These are phyloP conservation scores for Caretta caretta DNA, from an alignment of 2,113 vertebrate species.

Conservation along the genomic window DNA sequence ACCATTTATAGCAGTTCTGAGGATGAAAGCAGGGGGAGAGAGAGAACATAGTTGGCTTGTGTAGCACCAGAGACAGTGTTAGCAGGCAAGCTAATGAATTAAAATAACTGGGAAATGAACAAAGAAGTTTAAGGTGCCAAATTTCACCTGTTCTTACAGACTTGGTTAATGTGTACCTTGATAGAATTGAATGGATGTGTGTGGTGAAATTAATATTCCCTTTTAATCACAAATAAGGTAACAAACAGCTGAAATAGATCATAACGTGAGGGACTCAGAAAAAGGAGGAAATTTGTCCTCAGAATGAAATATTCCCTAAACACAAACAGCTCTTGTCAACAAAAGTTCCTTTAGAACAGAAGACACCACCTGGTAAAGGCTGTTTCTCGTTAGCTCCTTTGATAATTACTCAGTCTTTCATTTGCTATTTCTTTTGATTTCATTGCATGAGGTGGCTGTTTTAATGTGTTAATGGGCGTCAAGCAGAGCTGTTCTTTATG, in stretches of 20 bases:
- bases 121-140: neutral
- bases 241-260: conserved; percentile 6
- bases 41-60: neutral
- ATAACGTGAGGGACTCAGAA: conserved; percentile 17
- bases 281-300: conserved; percentile 52
- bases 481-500: conserved; percentile 59
- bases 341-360: conserved; percentile 44
- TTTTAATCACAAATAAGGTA: neutral
- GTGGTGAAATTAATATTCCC: neutral
- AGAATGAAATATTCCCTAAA: conserved; percentile 46
- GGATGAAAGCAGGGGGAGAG: neutral
- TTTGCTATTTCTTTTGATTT: conserved; percentile 64
- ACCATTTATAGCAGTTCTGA: neutral
- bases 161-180: neutral
- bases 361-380: conserved; percentile 31
- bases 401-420: conserved; percentile 54
- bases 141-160: neutral
- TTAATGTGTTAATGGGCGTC: conserved; percentile 73
- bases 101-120: neutral
- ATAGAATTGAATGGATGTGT: neutral
- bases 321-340: conserved; percentile 24
- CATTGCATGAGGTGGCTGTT: conserved; percentile 71
- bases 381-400: conserved; percentile 49
- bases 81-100: neutral
- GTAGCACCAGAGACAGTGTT: neutral